Conservation (phyloP, 2,797 vertebrate genomes). For the Pipistrellus kuhlii region DNA sequence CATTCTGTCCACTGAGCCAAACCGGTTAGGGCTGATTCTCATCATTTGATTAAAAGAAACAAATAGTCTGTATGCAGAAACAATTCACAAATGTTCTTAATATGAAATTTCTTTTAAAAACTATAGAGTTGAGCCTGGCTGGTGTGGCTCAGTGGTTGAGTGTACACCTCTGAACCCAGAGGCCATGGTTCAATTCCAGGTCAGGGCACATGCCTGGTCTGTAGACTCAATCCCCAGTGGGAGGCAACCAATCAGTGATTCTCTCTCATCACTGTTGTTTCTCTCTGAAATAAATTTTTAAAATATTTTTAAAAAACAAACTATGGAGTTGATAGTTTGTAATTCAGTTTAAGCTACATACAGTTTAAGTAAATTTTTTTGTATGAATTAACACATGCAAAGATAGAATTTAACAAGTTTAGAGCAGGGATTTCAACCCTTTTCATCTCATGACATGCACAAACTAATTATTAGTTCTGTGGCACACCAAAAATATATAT, state of each 20-base stretch:
- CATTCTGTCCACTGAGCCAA: too few relatives aligned
- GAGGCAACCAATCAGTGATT: too few relatives aligned
- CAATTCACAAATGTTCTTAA: constrained; percentile 21
- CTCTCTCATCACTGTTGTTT: too few relatives aligned
- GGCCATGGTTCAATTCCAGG: too few relatives aligned
- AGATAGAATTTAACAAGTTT: constrained; percentile 30
- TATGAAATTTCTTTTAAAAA: constrained; percentile 28
- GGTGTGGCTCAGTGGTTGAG: too few relatives aligned
- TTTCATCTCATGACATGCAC: background rate
- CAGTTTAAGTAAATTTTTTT: constrained; percentile 43
- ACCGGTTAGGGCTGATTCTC: background rate
- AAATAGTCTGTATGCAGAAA: constrained; percentile 39
- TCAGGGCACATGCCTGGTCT: too few relatives aligned
- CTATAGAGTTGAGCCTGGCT: background rate
- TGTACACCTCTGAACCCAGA: too few relatives aligned
- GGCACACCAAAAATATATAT: background rate
- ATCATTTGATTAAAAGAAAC: constrained; percentile 46
- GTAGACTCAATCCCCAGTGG: too few relatives aligned
- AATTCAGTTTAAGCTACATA: constrained; percentile 10
- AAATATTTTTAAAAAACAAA: background rate
- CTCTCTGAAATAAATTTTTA: too few relatives aligned
- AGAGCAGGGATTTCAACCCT: background rate
- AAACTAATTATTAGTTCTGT: background rate
- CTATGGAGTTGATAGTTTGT: background rate
- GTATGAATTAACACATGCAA: constrained; percentile 4